Base-by-base conservation (phyloP, 1,140 invertebrate genomes). In the Leucophenga varia region DNA sequence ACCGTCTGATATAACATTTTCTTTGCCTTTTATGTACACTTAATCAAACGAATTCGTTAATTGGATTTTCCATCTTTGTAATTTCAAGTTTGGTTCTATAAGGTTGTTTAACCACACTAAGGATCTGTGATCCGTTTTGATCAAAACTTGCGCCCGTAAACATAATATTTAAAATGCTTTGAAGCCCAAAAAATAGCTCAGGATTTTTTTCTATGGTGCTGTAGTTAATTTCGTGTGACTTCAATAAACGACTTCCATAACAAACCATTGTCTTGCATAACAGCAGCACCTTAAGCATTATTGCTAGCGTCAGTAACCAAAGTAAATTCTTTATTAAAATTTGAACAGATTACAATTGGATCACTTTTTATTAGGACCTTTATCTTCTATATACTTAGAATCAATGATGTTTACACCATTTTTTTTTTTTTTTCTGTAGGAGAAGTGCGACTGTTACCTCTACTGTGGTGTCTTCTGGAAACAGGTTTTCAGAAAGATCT, bases 321-420 rank as follows among this genome's bases (percentile, higher is more conserved):
- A 13, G 19, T 19, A 16, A 52, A 52, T 19, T 10, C 14, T 47
- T 47, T 52, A 8, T 14, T 43, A 35, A 51, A 51, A 19, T 45
- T 22, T 13, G 49, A 43, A 31, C 25, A 18, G 1, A 10, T 13
- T 30, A 51, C 18, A 31, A 51, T 37, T 2, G 43, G 43, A 16
- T 40, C 13, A 1, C 10, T 12, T 46, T 14, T 51, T 14, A 51
- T 13, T 8, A 51, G 3, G 10, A 3, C 10, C 18, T 46, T 51
- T 25, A 51, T 16, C 32, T 32, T 51, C 12, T 46, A n/a, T n/a
- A n/a, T n/a, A n/a, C n/a, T n/a, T n/a, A n/a, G n/a, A n/a, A n/a
- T n/a, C n/a, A n/a, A n/a, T n/a, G n/a, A n/a, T n/a, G n/a, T n/a
- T n/a, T n/a, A n/a, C n/a, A n/a, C n/a, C n/a, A n/a, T n/a, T n/a